Conservation (phyloP, 2,113 vertebrate genomes). For the Pundamilia nyererei region DNA sequence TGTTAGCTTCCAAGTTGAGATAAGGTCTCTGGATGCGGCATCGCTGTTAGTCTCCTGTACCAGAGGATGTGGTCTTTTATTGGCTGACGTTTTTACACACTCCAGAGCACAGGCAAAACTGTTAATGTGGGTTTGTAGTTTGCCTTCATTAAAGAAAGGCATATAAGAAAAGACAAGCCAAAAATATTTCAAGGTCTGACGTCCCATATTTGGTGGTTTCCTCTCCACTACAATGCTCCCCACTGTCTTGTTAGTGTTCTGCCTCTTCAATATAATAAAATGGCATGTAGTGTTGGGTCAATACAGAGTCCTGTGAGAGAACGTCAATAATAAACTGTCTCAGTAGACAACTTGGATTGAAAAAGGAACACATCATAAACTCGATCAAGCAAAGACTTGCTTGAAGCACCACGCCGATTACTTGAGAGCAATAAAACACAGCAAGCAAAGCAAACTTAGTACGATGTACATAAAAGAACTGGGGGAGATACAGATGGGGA, state of each 20-base stretch:
- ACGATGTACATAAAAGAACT: background rate
- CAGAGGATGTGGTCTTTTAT: background rate
- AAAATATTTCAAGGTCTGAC: background rate
- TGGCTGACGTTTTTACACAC: background rate
- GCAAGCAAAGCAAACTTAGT: background rate
- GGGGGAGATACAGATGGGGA: background rate
- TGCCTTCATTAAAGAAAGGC: background rate
- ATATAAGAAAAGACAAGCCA: background rate
- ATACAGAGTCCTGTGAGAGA: background rate
- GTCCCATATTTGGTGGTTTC: background rate
- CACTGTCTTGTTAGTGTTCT: slow-evolving; percentile 14
- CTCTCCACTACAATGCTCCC: background rate
- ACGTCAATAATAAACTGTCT: background rate
- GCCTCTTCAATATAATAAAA: background rate
- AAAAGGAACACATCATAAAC: background rate
- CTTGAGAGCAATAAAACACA: background rate
- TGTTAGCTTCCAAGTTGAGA: background rate
- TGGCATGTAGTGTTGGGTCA: slow-evolving; percentile 3
- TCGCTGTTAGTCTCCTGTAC: background rate
- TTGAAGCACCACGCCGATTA: background rate
- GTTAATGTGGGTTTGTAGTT: background rate
- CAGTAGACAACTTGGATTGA: background rate
- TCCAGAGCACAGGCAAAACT: background rate
- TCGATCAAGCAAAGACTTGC: background rate
- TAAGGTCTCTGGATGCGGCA: background rate